Base-by-base conservation (phyloP, 2,888 invertebrate genomes). In the Aspidiotus rigidus region DNA sequence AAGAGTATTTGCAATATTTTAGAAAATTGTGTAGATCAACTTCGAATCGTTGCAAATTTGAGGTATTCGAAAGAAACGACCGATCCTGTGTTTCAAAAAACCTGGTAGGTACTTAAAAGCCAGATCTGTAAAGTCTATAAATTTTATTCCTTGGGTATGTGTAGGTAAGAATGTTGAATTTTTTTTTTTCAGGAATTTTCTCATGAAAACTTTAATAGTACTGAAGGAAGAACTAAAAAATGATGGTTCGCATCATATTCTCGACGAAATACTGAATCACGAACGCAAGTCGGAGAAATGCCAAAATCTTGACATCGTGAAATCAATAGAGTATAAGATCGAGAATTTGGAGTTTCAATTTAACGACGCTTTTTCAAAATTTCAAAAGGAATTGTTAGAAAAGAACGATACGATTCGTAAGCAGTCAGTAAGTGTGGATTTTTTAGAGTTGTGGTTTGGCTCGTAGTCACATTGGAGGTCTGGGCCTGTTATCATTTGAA, bases 11-110 rank as follows among this genome's bases (percentile, higher is more conserved):
- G 11, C 49, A 11, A 49, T 11, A 49, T 49, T 49, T n/a, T 49
- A 49, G 49, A 49, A n/a, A 49, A 49, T 49, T 49, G 49, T n/a
- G 49, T 49, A 13, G n/a, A 49, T 49, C 49, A 49, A 49, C 49
- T 49, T 11, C 10, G 49, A 49, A 49, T 49, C 1, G n/a, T 49
- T 49, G 11, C 10, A n/a, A 13, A n/a, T n/a, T n/a, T 49, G 49
- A 49, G 6, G n/a, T 11, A 49, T 3, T 1, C 10, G 49, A n/a
- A 49, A 49, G 49, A 49, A 49, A 28, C 28, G 28, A 28, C 28
- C 5, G 28, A 28, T 5, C 28, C 28, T 28, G 28, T 28, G 5
- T 28, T 28, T 28, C 28, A 28, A 28, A 28, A 28, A 28, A 28
- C 28, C 1, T 28, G 28, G 28, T 28, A 28, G 28, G 28, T 28